Evolutionary conservation across 2,888 invertebrate genomes (phyloP), one percentile per base, ranked within the genome.

Genomic region (Crepidodera aurea): DNA sequence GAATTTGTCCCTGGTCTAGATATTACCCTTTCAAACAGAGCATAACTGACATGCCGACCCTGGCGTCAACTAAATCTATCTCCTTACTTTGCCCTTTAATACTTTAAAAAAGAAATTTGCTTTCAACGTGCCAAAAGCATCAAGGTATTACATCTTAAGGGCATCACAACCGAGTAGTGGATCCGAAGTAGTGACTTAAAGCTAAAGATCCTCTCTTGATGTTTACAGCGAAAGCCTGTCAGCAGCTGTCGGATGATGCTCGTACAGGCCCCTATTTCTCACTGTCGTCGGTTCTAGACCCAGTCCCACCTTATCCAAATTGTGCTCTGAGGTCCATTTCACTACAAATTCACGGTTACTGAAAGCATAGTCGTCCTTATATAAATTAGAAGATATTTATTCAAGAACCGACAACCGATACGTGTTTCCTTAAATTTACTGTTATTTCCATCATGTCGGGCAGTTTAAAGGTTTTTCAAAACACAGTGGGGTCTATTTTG

Each of bases 271-370:
- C 72, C 78, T 75, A 79, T 78, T 79, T 77, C 78, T 78, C 78
- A 78, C 75, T 78, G 79, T 78, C 79, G 75, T 37, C 37, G 13
- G 37, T 13, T 15, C 37, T 37, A 37, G 37, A 71, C 68, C 65
- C 62, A 51, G 68, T 70, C 62, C 73, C 68, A 78, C 77, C 78
- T 78, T 78, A 75, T 75, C 76, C 76, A 77, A 79, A 79, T 78
- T 78, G 75, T 73, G 65, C 70, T 69, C 50, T 46, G 51, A 67
- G 67, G 67, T 64, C 64, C 64, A 73, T 71, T 74, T 74, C 71
- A 72, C 71, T 75, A 74, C 73, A 77, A 75, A 75, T 76, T 74
- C 71, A 56, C 66, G 54, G 51, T 62, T 55, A 58, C 63, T 44
- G 51, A 51, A 53, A 29, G 29, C 66, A 66, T 57, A 15, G 57